Evolutionary conservation across 2,888 invertebrate genomes (phyloP), one percentile per base, ranked within the genome.

Genomic region (Pharmacophagus antenor): DNA sequence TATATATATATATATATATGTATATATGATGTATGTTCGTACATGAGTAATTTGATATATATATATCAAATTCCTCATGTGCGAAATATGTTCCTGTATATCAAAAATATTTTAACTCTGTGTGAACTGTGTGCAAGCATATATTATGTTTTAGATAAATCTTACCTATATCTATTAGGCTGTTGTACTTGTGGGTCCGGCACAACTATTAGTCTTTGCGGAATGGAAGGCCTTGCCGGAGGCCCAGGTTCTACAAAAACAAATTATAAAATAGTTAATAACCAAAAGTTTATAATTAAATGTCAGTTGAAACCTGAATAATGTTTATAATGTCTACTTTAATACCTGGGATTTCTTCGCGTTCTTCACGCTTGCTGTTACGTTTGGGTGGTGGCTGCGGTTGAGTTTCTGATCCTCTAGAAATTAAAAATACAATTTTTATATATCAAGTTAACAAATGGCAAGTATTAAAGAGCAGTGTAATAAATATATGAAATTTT

Each of bases 151-250:
- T 31, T 31, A 12, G 3, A 12, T 31, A n/a, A n/a, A 15, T 31
- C 10, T 17, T 79, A 91, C 88, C 89, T 90, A 81, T 91, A 93
- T 92, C 93, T 91, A 86, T 93, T 91, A 71, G 93, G 90, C 78
- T 94, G 94, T 67, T 94, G 94, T 67, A 94, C 94, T 78, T 94
- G 95, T 69, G 96, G 96, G 86, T 97, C 97, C 74, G 96, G 96
- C 80, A 97, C 97, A 80, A 97, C 96, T 77, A 97, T 97, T 81
- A 97, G 93, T 91, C 97, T 94, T 88, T 97, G 96, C 74, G 97
- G 97, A 85, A 97, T 94, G 67, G 96, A 95, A 63, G 97, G 97
- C 80, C 97, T 92, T 64, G 97, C 95, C 49, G 97, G 97, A 67
- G 97, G 96, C 66, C 96, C 97, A 25, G 96, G 96, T 79, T 97